Conservation (phyloP, 1,140 invertebrate species). For the Arion vulgaris region DNA sequence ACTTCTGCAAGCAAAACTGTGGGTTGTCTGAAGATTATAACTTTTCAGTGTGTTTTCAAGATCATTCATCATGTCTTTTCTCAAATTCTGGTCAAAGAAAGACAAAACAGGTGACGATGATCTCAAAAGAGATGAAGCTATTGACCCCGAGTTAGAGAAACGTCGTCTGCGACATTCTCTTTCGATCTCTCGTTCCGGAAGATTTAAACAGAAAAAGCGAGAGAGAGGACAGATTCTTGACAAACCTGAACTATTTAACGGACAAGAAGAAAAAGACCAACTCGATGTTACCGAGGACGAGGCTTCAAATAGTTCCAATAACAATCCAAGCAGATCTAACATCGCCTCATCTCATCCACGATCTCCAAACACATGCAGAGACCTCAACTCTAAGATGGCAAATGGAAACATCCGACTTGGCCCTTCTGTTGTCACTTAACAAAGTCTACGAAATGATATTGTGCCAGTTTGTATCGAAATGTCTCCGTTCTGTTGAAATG, state of each 20-base stretch:
- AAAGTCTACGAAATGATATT: not conserved
- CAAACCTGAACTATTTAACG: slow-evolving; percentile 57
- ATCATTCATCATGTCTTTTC: slow-evolving; percentile 56
- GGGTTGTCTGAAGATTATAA: too few relatives aligned
- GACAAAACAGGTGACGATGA: slow-evolving; percentile 49
- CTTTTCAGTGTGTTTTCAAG: not conserved
- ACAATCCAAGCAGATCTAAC: not conserved
- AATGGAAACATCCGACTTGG: slow-evolving; percentile 7
- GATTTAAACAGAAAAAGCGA: slow-evolving; percentile 67
- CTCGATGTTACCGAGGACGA: slow-evolving; percentile 14
- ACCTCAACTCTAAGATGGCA: slow-evolving; percentile 35
- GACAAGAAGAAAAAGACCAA: not conserved
- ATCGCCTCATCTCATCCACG: slow-evolving; percentile 9
- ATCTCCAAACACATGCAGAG: slow-evolving; percentile 51
- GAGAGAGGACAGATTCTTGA: slow-evolving; percentile 60
- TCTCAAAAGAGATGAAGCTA: slow-evolving; percentile 43
- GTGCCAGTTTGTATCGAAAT: too few relatives aligned
- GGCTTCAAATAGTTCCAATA: slow-evolving; percentile 9
- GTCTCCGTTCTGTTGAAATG: too few relatives aligned
- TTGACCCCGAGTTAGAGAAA: slow-evolving; percentile 55
- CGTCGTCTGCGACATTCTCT: slow-evolving; percentile 59
- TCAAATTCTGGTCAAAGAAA: slow-evolving; percentile 63
- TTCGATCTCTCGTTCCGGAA: slow-evolving; percentile 67
- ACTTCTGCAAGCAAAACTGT: too few relatives aligned
- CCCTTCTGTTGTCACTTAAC: slow-evolving; percentile 28